These are phyloP conservation scores for Polydrusus tereticollis DNA, from an alignment of 2,888 invertebrate species.

Conservation along the genomic window DNA sequence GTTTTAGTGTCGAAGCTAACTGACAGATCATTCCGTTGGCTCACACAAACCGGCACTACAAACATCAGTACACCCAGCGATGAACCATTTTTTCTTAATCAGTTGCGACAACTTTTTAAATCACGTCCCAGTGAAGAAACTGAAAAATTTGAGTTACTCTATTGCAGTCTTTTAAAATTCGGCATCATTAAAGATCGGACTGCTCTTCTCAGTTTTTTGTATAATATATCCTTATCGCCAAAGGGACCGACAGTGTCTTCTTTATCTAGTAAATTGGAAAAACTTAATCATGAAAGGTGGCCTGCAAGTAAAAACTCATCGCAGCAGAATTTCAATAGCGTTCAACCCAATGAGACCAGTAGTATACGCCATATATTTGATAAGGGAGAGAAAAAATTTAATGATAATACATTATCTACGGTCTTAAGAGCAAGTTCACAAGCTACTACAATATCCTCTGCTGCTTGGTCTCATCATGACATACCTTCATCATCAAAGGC, in stretches of 20 bases:
- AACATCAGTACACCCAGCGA: constrained; percentile 53
- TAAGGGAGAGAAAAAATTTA: constrained; percentile 49
- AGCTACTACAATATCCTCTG: constrained; percentile 57
- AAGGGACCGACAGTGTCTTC: constrained; percentile 51
- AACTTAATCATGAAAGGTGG: constrained; percentile 50
- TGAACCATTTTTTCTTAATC: constrained; percentile 58
- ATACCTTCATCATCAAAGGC: constrained; percentile 56
- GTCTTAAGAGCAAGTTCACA: constrained; percentile 48
- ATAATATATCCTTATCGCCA: constrained; percentile 54
- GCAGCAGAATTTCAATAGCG: constrained; percentile 53
- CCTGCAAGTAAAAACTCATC: constrained; percentile 49
- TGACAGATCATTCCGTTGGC: constrained; percentile 41
- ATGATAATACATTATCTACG: constrained; percentile 25
- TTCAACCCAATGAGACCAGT: constrained; percentile 55
- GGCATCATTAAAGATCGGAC: constrained; percentile 59
- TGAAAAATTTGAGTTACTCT: constrained; percentile 62
- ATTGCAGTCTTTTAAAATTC: constrained; percentile 61
- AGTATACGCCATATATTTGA: constrained; percentile 58
- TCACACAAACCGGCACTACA: constrained; percentile 37
- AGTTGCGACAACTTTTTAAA: constrained; percentile 56
- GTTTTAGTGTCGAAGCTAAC: constrained; percentile 55
- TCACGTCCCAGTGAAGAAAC: constrained; percentile 56
- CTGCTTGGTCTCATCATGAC: constrained; percentile 59
- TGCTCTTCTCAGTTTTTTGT: constrained; percentile 59
- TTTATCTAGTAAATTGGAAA: constrained; percentile 56